These are phyloP conservation scores for Euproctis similis DNA, from an alignment of 2,888 invertebrate genomes.

Conservation along the genomic window DNA sequence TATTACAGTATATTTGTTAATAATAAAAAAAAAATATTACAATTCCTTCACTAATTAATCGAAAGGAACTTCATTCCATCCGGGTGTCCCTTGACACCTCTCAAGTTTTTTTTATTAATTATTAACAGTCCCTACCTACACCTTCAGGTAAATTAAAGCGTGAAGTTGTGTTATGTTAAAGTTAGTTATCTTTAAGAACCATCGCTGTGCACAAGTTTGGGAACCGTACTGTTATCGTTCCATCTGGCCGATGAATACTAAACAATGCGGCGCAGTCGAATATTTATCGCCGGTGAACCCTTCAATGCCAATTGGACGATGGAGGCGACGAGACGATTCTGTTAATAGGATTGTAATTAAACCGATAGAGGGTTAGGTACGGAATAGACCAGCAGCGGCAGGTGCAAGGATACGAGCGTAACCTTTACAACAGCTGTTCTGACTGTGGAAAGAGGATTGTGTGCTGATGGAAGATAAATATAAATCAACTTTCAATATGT, in stretches of 20 bases:
- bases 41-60: too few relatives aligned
- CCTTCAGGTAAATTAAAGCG: too few relatives aligned
- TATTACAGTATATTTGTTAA: too few relatives aligned
- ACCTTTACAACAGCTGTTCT: slow-evolving; percentile 68
- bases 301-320: slow-evolving; percentile 40
- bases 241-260: slow-evolving; percentile 29
- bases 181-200: slow-evolving; percentile 38
- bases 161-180: too few relatives aligned
- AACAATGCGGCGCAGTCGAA: slow-evolving; percentile 34
- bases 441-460: slow-evolving; percentile 49
- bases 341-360: slow-evolving; percentile 65
- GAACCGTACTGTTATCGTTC: slow-evolving; percentile 29
- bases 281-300: slow-evolving; percentile 34
- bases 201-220: slow-evolving; percentile 25
- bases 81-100: too few relatives aligned
- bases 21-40: too few relatives aligned
- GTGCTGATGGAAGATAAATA: slow-evolving; percentile 38
- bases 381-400: slow-evolving; percentile 41
- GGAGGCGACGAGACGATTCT: slow-evolving; percentile 42
- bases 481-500: slow-evolving; percentile 45
- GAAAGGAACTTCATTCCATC: too few relatives aligned
- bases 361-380: slow-evolving; percentile 38
- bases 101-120: too few relatives aligned
- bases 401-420: slow-evolving; percentile 66
- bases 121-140: too few relatives aligned